These are phyloP conservation scores for Nasonia giraulti DNA, from an alignment of 1,140 invertebrate genomes.

Conservation along the genomic window DNA sequence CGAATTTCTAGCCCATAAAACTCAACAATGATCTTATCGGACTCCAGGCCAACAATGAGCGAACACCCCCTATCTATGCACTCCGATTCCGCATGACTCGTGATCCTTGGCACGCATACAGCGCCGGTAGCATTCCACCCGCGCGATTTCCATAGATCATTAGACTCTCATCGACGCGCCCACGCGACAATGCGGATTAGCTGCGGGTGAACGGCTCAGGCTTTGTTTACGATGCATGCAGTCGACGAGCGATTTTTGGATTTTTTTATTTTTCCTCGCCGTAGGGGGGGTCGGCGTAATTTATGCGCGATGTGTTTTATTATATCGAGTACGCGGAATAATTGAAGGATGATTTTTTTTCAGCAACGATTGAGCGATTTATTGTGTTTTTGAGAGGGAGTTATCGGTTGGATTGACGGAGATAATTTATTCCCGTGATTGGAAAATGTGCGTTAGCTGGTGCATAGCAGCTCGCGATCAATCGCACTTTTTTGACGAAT, in stretches of 20 bases:
- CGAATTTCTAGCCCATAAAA: background rate
- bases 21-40: background rate
- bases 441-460: too few species aligned
- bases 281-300: background rate
- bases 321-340: background rate
- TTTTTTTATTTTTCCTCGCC: background rate
- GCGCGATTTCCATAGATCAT: conserved; percentile 24
- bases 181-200: background rate
- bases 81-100: conserved; percentile 43
- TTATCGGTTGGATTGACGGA: background rate
- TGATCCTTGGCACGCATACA: conserved; percentile 59
- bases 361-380: too few species aligned
- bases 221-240: background rate
- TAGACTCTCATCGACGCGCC: conserved; percentile 26
- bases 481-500: background rate
- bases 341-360: background rate
- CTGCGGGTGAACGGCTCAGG: background rate
- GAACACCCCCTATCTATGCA: background rate
- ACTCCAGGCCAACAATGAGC: background rate
- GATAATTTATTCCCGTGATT: background rate
- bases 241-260: background rate
- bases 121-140: conserved; percentile 33
- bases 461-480: too few species aligned
- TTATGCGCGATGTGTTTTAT: background rate
- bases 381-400: too few species aligned